Conservation (phyloP, 2,113 vertebrate genomes). For the Gobio gobio region DNA sequence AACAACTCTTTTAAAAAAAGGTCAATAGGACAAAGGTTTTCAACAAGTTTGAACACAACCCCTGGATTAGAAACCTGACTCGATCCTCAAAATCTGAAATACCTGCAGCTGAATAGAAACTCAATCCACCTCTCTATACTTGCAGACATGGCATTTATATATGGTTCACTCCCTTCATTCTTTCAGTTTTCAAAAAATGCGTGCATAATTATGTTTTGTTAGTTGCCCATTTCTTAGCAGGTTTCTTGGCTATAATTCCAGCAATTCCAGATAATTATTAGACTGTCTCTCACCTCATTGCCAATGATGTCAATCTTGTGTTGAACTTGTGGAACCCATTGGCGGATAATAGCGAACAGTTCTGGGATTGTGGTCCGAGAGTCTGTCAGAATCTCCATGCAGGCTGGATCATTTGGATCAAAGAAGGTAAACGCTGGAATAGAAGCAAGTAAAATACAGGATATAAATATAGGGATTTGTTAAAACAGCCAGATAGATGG, state of each 20-base stretch:
- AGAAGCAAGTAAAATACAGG: neutral
- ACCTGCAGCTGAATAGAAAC: neutral
- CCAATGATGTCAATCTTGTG: constrained; percentile 92
- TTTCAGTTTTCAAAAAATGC: neutral
- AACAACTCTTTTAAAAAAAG: neutral
- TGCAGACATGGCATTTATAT: neutral
- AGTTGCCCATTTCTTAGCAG: neutral
- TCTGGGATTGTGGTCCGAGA: constrained; percentile 85
- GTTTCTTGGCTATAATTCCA: neutral
- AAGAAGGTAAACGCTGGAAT: constrained; percentile 89
- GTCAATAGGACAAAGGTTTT: neutral
- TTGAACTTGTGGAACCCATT: constrained; percentile 94
- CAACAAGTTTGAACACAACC: neutral
- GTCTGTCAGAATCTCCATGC: constrained; percentile 87
- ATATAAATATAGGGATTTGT: neutral
- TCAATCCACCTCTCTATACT: neutral
- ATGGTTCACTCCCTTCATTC: neutral
- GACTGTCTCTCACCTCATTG: constrained; percentile 78
- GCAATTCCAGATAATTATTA: neutral
- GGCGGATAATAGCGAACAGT: constrained; percentile 89
- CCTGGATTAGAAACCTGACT: constrained; percentile 14
- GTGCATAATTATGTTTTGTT: neutral
- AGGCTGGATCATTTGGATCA: constrained; percentile 91
- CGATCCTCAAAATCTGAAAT: neutral
- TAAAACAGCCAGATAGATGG: neutral